phyloP scores from a whole-genome alignment of 2,113 vertebrate genomes.

The Sprattus sprattus region DNA sequence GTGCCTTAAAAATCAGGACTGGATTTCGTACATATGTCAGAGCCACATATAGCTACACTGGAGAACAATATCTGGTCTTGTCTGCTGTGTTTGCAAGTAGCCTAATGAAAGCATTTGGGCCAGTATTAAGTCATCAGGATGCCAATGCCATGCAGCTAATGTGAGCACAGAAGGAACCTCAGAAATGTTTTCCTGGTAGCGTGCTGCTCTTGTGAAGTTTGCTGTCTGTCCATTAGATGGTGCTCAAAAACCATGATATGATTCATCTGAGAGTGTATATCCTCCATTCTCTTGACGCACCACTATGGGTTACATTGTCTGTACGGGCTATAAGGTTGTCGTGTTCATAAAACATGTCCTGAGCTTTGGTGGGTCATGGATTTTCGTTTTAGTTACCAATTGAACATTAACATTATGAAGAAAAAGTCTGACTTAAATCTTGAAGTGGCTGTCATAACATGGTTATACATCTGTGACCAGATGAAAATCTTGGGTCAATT shows the following conservation, averaged over 20 bases:
- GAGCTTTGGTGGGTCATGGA: background rate
- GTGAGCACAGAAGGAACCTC: background rate
- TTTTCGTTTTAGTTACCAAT: constrained; percentile 23
- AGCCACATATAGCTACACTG: background rate
- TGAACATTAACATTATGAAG: too few relatives aligned
- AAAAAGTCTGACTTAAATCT: too few relatives aligned
- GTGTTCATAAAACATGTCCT: background rate
- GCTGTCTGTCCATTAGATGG: constrained; percentile 58
- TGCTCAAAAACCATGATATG: constrained; percentile 49
- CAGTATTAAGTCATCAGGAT: background rate
- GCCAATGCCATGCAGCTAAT: background rate
- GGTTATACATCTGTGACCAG: too few relatives aligned
- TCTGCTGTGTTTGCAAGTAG: background rate
- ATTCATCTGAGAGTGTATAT: background rate
- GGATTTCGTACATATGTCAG: background rate
- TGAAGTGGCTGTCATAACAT: too few relatives aligned
- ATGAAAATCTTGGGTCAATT: too few relatives aligned
- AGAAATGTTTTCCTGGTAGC: background rate
- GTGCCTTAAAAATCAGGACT: background rate
- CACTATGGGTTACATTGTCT: background rate
- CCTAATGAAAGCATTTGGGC: background rate
- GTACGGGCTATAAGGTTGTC: background rate
- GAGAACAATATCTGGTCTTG: background rate
- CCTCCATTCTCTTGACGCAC: constrained; percentile 17
- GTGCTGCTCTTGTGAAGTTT: background rate